Evolutionary conservation across 2,888 invertebrate genomes (phyloP), one percentile per base, ranked within the genome.

Genomic region (Chironomus tentans): DNA sequence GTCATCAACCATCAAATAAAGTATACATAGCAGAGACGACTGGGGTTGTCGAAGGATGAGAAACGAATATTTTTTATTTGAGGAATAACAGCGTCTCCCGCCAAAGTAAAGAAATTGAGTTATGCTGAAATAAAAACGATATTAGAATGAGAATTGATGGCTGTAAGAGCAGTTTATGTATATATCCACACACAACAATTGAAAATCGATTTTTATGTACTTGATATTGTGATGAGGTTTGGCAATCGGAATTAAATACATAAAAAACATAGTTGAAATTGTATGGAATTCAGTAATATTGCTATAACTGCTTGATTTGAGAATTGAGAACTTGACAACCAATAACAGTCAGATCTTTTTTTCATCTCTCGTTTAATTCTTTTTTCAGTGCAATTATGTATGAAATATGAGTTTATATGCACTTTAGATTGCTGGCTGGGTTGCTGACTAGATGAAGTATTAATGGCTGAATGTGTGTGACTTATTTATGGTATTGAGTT

Each of bases 141-240:
- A 38, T 71, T 71, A 71, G 50, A 38, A 68, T 70, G 69, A 12
- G 46, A 70, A 70, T 48, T 24, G 70, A n/a, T 50, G 56, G 18
- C 15, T 18, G 56, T 18, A 56, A 56, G 28, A 70, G 48, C 15
- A 70, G 28, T 22, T 21, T 38, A 56, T 62, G 22, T 7, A 21
- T 22, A 62, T 62, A 22, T 62, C 12, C 10, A 18, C 15, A 47
- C 47, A 47, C n/a, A 48, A 70, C 56, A 71, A 56, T 50, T 24
- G 28, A 71, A 71, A 50, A 71, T 71, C 56, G 71, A 71, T 71
- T 71, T 71, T 71, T 56, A 71, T 70, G 71, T 62, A 56, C 56
- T 56, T 56, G 56, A 15, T 56, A 18, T 56, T 18, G 56, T 22
- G 47, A 48, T 22, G 70, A 70, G 70, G 70, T 70, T 70, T 70